A percentile compares a stretch with the other conserved stretches of the same genome.
These are phyloP conservation scores for Platypus cylindrus DNA, from an alignment of 2,888 invertebrate species.

Conservation along the genomic window DNA sequence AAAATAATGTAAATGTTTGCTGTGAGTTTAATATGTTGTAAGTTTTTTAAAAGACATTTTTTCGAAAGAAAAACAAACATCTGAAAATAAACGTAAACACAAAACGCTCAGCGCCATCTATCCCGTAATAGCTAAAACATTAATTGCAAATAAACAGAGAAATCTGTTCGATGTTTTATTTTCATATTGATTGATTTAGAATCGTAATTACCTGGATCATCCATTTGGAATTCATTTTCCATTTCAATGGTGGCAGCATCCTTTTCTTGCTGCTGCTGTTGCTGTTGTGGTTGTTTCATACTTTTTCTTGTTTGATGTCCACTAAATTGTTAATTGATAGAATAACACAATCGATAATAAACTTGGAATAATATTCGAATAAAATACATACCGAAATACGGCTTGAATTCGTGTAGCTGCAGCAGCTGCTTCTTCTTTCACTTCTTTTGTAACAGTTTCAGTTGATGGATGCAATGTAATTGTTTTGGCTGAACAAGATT, in stretches of 20 bases:
- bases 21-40: too few relatives aligned
- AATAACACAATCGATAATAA: background rate
- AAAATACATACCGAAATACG: conserved; percentile 47
- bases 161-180: too few relatives aligned
- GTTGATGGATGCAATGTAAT: conserved; percentile 28
- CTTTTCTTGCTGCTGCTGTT: conserved; percentile 25
- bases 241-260: conserved; percentile 56
- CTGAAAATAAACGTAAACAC: too few relatives aligned
- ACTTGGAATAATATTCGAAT: background rate
- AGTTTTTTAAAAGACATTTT: too few relatives aligned
- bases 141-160: too few relatives aligned
- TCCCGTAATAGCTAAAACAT: too few relatives aligned
- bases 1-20: too few relatives aligned
- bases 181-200: too few relatives aligned
- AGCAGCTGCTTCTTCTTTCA: conserved; percentile 32
- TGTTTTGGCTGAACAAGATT: conserved; percentile 30
- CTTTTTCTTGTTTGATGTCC: conserved; percentile 64
- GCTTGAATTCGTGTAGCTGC: conserved; percentile 86
- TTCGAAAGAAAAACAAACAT: too few relatives aligned
- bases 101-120: too few relatives aligned
- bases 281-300: conserved; percentile 50
- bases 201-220: conserved; percentile 54
- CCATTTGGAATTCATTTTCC: conserved; percentile 66
- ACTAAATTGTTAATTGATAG: conserved; percentile 7
- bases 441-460: conserved; percentile 19